phyloP scores from a whole-genome alignment of 2,797 vertebrate species.

The Onychomys torridus region DNA sequence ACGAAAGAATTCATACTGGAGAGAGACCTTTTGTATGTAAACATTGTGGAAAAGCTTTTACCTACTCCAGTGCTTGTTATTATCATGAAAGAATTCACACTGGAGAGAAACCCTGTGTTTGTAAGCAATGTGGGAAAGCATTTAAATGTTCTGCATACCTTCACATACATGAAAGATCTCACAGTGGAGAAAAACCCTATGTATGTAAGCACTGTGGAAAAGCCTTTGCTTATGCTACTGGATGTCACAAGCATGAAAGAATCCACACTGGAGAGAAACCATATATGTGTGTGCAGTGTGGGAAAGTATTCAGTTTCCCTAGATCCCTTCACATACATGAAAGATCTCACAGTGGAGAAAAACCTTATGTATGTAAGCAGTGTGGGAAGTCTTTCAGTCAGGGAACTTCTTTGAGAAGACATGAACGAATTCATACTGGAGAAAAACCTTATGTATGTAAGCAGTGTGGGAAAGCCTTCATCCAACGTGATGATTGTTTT shows the following conservation, averaged over 20 bases:
- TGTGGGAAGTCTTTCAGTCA: constrained; percentile 19
- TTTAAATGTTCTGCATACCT: constrained; percentile 27
- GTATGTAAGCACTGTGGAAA: background rate
- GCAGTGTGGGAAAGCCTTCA: background rate
- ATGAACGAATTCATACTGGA: constrained; percentile 9
- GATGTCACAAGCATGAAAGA: constrained; percentile 7
- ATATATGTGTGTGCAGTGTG: constrained; percentile 6
- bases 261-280: constrained; percentile 17
- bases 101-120: constrained; percentile 18
- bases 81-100: constrained; percentile 2
- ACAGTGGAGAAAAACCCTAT: constrained; percentile 19
- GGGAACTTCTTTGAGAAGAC: constrained; percentile 1
- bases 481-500: constrained; percentile 6
- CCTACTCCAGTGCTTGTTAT: constrained; percentile 7
- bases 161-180: constrained; percentile 1
- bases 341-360: background rate
- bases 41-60: background rate
- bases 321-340: constrained; percentile 3
- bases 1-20: background rate
- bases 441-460: constrained; percentile 2
- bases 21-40: constrained; percentile 3
- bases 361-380: constrained; percentile 6
- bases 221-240: background rate
- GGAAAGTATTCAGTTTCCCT: background rate
- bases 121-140: background rate